Conservation (phyloP, 2,888 invertebrate species). For the Urechis unicinctus region DNA sequence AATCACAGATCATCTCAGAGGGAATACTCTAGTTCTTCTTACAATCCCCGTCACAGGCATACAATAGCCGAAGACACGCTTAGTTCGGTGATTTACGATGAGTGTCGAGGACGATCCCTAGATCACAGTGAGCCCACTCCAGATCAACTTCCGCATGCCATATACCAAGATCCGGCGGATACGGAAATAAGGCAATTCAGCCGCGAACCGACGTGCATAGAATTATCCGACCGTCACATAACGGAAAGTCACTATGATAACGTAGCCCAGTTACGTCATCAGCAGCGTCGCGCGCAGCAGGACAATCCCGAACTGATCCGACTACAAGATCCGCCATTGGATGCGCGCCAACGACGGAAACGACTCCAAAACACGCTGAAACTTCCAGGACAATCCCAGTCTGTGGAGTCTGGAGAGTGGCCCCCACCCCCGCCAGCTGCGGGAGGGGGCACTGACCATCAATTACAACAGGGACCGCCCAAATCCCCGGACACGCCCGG, state of each 20-base stretch:
- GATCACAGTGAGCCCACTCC: background rate
- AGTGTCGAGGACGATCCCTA: background rate
- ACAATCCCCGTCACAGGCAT: background rate
- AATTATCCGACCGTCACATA: slow-evolving; percentile 2
- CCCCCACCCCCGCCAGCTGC: slow-evolving; percentile 37
- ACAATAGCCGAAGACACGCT: background rate
- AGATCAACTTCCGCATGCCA: background rate
- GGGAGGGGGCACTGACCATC: background rate
- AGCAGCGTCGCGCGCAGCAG: background rate
- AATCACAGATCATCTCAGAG: background rate
- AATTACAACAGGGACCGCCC: slow-evolving; percentile 1
- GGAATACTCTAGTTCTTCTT: background rate
- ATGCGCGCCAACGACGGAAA: background rate
- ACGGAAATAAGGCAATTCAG: slow-evolving; percentile 22
- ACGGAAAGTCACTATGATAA: background rate
- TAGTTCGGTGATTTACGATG: background rate
- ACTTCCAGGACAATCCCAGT: slow-evolving; percentile 41
- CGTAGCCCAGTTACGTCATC: background rate
- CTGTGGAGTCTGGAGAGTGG: slow-evolving; percentile 41
- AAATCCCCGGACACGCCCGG: slow-evolving; percentile 37
- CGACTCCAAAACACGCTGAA: slow-evolving; percentile 3
- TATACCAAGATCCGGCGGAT: background rate
- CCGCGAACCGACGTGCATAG: slow-evolving; percentile 18
- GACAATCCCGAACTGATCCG: background rate
- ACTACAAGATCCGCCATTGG: background rate